Evolutionary conservation across 1,140 invertebrate genomes (phyloP), one percentile per base, ranked within the genome.

Genomic region (Panagrolaimus sp.): DNA sequence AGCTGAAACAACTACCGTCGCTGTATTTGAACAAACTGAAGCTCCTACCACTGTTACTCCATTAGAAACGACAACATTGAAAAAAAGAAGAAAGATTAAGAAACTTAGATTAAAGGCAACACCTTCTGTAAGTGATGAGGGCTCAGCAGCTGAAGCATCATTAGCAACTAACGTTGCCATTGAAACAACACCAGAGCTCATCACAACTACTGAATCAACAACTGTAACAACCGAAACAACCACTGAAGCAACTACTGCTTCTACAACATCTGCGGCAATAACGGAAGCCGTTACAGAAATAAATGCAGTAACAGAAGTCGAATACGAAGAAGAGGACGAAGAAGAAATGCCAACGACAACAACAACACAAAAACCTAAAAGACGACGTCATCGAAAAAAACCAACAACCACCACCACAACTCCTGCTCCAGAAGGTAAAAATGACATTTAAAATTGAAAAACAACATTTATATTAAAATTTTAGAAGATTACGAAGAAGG

Each of bases 61-160:
- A 20, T 9, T 57, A 4, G 13, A 57, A 57, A 16, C 20, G 20
- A 16, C 51, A 3, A 57, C 51, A 8, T 57, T 27, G 9, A 57
- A 27, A 57, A 48, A 48, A 48, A 57, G 51, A 57, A 57, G 51
- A 57, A 57, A 57, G n/a, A 16, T 57, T 16, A 57, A 57, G n/a
- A 57, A 57, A 27, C 51, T 57, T 20, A 20, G 51, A 25, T 27
- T 57, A 27, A 57, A 57, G 51, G 20, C 51, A 23, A 57, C 51
- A 20, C 11, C 51, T 0, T 9, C 27, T 27, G 51, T 27, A 11
- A 11, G n/a, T 13, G 51, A 57, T 13, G 51, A 57, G 20, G 20
- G 9, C 20, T 9, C 51, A 8, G 13, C 51, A 11, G 13, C 51
- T 1, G 27, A n/a, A 16, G 51, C 51, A 20, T 27, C 51, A 20